These are phyloP conservation scores for Dipodomys spectabilis DNA, from an alignment of 2,113 vertebrate genomes.

Conservation along the genomic window DNA sequence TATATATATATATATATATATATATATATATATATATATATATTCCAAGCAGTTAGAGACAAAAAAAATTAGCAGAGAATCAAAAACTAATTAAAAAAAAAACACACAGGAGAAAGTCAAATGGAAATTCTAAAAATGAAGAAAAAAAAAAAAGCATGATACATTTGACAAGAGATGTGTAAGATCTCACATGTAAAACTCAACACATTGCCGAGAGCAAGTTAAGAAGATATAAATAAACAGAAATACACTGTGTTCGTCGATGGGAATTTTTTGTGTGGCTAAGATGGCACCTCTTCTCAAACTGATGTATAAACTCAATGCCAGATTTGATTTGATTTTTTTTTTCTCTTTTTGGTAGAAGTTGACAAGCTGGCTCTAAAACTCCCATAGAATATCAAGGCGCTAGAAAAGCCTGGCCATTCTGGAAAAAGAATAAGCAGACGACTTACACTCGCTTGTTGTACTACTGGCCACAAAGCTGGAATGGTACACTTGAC, in stretches of 20 bases:
- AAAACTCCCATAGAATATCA: constrained; percentile 45
- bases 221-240: constrained; percentile 44
- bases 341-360: background rate
- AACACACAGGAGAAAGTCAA: background rate
- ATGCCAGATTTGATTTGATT: background rate
- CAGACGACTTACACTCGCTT: too few species aligned
- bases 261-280: background rate
- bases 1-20: too few species aligned
- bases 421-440: background rate
- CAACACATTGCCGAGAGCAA: constrained; percentile 34
- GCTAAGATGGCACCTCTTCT: constrained; percentile 13
- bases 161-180: constrained; percentile 55
- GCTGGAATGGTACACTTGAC: too few species aligned
- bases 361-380: constrained; percentile 52
- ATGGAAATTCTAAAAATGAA: constrained; percentile 58
- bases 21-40: too few species aligned
- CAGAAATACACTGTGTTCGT: background rate
- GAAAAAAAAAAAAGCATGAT: background rate
- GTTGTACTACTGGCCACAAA: too few species aligned
- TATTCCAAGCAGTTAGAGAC: constrained; percentile 29
- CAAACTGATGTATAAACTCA: constrained; percentile 31
- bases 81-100: constrained; percentile 39
- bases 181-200: constrained; percentile 20
- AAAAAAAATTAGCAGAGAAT: constrained; percentile 26
- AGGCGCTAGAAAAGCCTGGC: background rate